phyloP scores from a whole-genome alignment of 2,113 vertebrate genomes.

The Emydura subglobosa region DNA sequence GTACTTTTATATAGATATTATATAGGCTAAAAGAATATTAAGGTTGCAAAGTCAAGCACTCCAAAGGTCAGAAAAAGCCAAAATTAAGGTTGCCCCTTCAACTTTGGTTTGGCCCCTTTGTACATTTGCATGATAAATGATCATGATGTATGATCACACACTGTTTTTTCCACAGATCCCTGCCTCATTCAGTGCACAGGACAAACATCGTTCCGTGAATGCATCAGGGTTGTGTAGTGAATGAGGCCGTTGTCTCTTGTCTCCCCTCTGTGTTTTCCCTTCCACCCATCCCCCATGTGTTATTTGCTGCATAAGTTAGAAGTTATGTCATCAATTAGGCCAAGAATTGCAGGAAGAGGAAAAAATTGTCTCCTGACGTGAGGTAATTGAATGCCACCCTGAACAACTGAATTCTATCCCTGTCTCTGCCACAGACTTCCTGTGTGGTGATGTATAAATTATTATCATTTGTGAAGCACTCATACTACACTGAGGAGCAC shows the following conservation, averaged over 20 bases:
- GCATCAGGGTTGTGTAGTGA: not conserved
- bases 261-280: not conserved
- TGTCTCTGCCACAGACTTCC: not conserved
- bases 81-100: not conserved
- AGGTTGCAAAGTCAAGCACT: not conserved
- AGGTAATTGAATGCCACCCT: not conserved
- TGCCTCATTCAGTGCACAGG: too few relatives aligned
- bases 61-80: not conserved
- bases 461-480: not conserved
- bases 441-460: not conserved
- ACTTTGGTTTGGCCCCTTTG: not conserved
- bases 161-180: not conserved
- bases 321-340: not conserved
- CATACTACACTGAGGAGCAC: not conserved
- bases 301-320: too few relatives aligned
- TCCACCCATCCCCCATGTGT: too few relatives aligned
- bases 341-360: not conserved
- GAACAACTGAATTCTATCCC: not conserved
- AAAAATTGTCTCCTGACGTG: not conserved
- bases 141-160: not conserved
- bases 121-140: not conserved
- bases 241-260: not conserved
- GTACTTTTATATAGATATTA: not conserved
- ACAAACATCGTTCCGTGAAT: not conserved
- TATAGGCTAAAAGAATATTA: not conserved